Percentiles rank a stretch among this genome's conserved stretches.
Evolutionary conservation across 2,888 invertebrate genomes (phyloP).

Genomic region (Nymphalis c-album): DNA sequence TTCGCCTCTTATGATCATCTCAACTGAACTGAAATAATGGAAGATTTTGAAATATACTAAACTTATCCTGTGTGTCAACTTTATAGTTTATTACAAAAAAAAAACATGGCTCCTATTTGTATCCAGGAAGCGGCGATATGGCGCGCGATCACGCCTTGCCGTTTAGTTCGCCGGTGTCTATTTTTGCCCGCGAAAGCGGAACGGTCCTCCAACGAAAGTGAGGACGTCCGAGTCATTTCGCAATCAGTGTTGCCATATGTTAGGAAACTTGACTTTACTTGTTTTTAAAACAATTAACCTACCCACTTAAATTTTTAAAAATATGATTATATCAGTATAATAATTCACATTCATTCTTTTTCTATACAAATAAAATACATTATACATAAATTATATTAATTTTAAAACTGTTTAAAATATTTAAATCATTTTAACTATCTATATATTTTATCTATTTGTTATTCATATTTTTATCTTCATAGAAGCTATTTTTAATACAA

Average conservation of each 20-base stretch:
- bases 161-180: constrained; percentile 60
- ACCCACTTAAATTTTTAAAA: no score
- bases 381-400: no score
- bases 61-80: not conserved
- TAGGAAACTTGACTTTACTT: not conserved
- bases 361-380: no score
- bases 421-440: not conserved
- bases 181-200: constrained; percentile 76
- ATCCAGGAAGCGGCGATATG: constrained; percentile 72
- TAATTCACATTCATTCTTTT: no score
- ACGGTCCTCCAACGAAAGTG: constrained; percentile 52
- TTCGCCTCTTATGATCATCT: no score
- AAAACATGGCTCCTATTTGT: constrained; percentile 43
- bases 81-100: constrained; percentile 28
- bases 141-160: constrained; percentile 54
- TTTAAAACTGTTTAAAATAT: not conserved
- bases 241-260: constrained; percentile 25
- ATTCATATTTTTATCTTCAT: not conserved
- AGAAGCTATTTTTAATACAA: constrained; percentile 11
- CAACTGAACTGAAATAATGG: not conserved
- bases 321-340: no score
- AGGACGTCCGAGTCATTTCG: constrained; percentile 39
- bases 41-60: not conserved
- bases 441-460: not conserved
- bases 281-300: no score